These are phyloP conservation scores for Lepidostoma basale DNA, from an alignment of 1,140 invertebrate species.

Conservation along the genomic window DNA sequence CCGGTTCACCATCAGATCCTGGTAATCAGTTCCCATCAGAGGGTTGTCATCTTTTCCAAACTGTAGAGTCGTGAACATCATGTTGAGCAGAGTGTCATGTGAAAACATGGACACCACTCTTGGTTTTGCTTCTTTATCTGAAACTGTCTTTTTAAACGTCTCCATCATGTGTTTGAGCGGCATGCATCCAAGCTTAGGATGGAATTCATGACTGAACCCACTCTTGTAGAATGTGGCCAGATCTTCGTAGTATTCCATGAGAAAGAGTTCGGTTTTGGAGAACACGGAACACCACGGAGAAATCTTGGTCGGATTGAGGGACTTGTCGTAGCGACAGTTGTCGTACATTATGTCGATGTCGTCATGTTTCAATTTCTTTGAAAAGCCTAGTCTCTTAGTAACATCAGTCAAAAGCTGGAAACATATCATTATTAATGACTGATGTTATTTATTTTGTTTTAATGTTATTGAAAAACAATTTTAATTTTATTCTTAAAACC, in stretches of 20 bases:
- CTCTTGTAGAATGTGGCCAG: slow-evolving; percentile 74
- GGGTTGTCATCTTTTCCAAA: slow-evolving; percentile 65
- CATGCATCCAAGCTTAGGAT: slow-evolving; percentile 71
- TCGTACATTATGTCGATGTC: slow-evolving; percentile 34
- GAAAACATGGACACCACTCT: slow-evolving; percentile 75
- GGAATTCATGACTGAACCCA: slow-evolving; percentile 71
- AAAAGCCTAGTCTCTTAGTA: slow-evolving; percentile 16
- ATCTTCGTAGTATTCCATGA: slow-evolving; percentile 81
- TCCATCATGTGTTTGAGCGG: slow-evolving; percentile 74
- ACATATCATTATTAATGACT: no score
- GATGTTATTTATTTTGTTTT: no score
- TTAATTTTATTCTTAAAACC: no score
- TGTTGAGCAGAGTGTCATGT: slow-evolving; percentile 68
- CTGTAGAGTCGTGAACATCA: slow-evolving; percentile 67
- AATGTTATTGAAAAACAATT: no score
- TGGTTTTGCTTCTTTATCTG: slow-evolving; percentile 50
- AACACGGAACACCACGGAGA: slow-evolving; percentile 79
- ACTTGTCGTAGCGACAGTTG: slow-evolving; percentile 74
- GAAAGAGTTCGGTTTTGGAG: slow-evolving; percentile 68
- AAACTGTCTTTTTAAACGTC: slow-evolving; percentile 53
- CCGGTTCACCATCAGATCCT: slow-evolving; percentile 57
- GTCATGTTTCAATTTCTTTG: not conserved
- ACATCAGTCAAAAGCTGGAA: slow-evolving; percentile 13
- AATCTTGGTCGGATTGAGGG: slow-evolving; percentile 65
- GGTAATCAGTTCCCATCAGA: slow-evolving; percentile 66